Evolutionary conservation across 2,113 vertebrate species (phyloP).

Genomic region (Nestor notabilis): DNA sequence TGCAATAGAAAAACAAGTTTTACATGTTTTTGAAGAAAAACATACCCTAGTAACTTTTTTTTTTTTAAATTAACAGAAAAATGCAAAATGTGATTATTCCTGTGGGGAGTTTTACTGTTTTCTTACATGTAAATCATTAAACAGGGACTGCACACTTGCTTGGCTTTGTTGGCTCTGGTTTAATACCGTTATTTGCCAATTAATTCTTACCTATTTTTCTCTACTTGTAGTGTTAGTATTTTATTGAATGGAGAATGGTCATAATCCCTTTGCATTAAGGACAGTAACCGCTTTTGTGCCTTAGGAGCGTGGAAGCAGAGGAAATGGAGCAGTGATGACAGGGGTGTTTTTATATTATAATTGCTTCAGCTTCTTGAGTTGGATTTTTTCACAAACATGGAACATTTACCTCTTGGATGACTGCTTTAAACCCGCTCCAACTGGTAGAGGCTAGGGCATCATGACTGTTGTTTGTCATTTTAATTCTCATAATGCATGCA

Average conservation of each 20-base stretch:
- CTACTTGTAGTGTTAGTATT: neutral
- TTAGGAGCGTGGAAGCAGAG: neutral
- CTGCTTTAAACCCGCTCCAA: neutral
- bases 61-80: neutral
- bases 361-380: neutral
- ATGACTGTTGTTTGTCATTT: neutral
- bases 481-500: neutral
- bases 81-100: neutral
- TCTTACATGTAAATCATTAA: conserved; percentile 24
- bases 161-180: conserved; percentile 16
- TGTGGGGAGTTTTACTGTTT: neutral
- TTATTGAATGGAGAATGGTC: neutral
- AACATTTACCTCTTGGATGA: neutral
- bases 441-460: neutral
- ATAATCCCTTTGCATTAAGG: neutral
- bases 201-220: conserved; percentile 1
- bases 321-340: neutral
- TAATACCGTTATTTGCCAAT: conserved; percentile 32
- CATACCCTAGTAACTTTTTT: neutral
- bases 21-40: neutral
- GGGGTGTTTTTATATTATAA: neutral
- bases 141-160: neutral
- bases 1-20: neutral
- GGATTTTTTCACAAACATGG: neutral
- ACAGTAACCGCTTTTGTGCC: neutral